Evolutionary conservation across 2,888 invertebrate species (phyloP).

Genomic region (Acrobasis repandana): DNA sequence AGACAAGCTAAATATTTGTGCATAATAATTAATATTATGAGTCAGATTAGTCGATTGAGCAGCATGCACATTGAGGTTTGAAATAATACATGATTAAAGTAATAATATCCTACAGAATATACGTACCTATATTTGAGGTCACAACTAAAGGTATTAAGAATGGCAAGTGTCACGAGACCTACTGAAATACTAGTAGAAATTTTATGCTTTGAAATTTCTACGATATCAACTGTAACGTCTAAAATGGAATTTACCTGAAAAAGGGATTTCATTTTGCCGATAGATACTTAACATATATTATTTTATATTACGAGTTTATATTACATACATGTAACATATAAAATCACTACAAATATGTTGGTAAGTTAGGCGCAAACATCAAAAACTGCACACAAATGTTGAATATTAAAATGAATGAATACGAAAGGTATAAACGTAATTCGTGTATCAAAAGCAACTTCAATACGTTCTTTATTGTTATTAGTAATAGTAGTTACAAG

Average conservation of each 20-base stretch:
- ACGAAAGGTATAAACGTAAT: background rate
- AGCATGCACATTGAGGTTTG: background rate
- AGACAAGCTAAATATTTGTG: constrained; percentile 26
- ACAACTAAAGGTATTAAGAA: background rate
- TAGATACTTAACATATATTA: constrained; percentile 29
- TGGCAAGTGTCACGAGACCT: constrained; percentile 4
- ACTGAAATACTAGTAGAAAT: background rate
- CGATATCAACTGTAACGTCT: constrained; percentile 10
- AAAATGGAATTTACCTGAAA: constrained; percentile 20
- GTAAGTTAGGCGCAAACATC: constrained; percentile 38
- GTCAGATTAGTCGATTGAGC: constrained; percentile 2
- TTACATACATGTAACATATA: constrained; percentile 43
- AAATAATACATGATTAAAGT: background rate
- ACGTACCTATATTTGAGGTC: background rate
- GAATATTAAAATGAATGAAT: background rate
- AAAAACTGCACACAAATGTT: constrained; percentile 24
- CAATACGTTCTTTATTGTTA: too few species aligned
- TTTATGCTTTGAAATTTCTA: constrained; percentile 13
- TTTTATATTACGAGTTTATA: constrained; percentile 27
- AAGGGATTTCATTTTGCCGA: constrained; percentile 6
- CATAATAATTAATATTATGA: constrained; percentile 23
- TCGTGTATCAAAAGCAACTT: too few species aligned
- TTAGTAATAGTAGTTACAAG: too few species aligned
- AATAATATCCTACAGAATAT: background rate
- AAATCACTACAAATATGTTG: constrained; percentile 50